Conservation (phyloP, 2,113 vertebrate genomes). For the Cranoglanis bouderius region DNA sequence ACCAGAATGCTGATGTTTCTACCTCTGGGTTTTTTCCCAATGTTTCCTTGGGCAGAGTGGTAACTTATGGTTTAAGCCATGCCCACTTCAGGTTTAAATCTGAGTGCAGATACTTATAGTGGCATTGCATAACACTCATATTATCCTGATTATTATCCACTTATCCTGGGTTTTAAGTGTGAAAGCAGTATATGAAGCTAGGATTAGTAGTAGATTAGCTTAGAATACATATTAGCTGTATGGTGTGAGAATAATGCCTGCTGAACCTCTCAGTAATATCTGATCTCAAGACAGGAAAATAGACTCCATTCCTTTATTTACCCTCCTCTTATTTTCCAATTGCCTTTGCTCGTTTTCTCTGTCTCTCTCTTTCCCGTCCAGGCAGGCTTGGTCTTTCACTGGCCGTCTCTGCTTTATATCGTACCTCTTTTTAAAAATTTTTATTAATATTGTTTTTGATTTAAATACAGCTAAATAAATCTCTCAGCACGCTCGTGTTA, state of each 20-base stretch:
- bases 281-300: conserved; percentile 43
- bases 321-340: not conserved
- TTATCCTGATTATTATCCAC: not conserved
- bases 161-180: not conserved
- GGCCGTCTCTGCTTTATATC: conserved; percentile 24
- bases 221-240: conserved; percentile 43
- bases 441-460: conserved; percentile 53
- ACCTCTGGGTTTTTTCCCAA: not conserved
- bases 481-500: conserved; percentile 53
- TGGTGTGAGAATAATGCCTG: conserved; percentile 12
- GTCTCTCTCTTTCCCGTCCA: not conserved
- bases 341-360: not conserved
- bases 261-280: conserved; percentile 37
- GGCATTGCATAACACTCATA: not conserved
- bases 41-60: not conserved
- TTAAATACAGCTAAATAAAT: conserved; percentile 55
- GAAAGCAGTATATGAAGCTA: not conserved
- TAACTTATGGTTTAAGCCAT: not conserved
- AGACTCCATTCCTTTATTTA: conserved; percentile 32
- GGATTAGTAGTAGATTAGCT: too few relatives aligned
- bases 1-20: not conserved
- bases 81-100: not conserved
- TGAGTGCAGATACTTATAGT: not conserved
- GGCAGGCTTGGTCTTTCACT: not conserved
- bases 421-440: conserved; percentile 3